These are phyloP conservation scores for Oegoconia quadripuncta DNA, from an alignment of 2,888 invertebrate genomes.

Conservation along the genomic window DNA sequence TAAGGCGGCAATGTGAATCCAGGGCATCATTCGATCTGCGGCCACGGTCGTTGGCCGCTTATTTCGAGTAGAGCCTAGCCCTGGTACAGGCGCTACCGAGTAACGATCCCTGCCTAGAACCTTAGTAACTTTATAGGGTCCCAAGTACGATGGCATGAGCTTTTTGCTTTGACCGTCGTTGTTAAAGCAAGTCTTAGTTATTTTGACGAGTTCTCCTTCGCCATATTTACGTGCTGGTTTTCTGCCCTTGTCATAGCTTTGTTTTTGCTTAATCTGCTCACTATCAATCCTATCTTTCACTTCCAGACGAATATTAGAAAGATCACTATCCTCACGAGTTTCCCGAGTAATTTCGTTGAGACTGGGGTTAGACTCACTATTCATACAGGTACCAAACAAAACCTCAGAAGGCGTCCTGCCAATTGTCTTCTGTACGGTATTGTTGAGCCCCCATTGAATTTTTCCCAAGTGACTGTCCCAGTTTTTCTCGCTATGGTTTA, in stretches of 20 bases:
- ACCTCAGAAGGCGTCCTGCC: not conserved
- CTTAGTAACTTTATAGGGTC: not conserved
- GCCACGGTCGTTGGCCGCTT: no score
- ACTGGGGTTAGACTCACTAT: not conserved
- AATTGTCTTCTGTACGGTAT: not conserved
- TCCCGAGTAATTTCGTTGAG: not conserved
- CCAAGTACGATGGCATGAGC: not conserved
- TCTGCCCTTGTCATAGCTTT: not conserved
- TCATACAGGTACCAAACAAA: no score
- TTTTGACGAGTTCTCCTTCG: not conserved
- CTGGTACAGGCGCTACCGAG: no score
- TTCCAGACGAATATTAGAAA: no score
- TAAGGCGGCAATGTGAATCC: no score
- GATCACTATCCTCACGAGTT: not conserved
- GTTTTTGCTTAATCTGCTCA: not conserved
- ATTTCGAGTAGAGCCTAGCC: no score
- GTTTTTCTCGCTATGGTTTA: not conserved
- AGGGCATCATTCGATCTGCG: no score
- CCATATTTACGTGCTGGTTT: not conserved
- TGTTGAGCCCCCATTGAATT: constrained; percentile 4
- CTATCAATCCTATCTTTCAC: not conserved
- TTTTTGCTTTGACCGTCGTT: not conserved
- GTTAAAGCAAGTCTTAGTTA: not conserved
- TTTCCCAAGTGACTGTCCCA: not conserved
- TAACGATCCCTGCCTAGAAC: not conserved